Conservation (phyloP, 2,797 vertebrate species). For the Lepus townsendii region DNA sequence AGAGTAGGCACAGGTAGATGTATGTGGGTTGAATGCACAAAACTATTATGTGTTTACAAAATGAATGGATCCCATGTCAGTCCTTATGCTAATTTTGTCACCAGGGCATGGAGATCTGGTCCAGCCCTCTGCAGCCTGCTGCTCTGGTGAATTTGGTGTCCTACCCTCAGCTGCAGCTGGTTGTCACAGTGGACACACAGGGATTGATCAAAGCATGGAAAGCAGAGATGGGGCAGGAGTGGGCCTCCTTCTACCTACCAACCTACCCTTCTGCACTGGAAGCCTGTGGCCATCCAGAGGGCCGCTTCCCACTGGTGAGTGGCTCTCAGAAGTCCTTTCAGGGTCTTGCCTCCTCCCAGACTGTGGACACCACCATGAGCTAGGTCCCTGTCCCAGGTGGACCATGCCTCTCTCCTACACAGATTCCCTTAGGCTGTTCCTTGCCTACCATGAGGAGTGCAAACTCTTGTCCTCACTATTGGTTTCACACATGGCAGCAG, state of each 20-base stretch:
- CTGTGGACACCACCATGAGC: not conserved
- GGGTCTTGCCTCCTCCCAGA: not conserved
- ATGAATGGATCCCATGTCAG: not conserved
- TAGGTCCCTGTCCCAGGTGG: not conserved
- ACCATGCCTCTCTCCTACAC: not conserved
- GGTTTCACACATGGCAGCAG: not conserved
- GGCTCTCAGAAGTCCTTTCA: not conserved
- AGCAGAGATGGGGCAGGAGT: slow-evolving; percentile 85
- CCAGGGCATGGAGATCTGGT: slow-evolving; percentile 90
- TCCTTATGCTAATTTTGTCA: not conserved
- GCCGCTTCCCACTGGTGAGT: slow-evolving; percentile 87
- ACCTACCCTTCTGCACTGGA: slow-evolving; percentile 85
- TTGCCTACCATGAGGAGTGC: not conserved
- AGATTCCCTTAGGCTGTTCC: not conserved
- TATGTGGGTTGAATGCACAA: not conserved
- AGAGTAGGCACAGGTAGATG: not conserved
- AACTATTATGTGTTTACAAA: not conserved
- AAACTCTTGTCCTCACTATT: not conserved
- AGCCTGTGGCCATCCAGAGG: slow-evolving; percentile 80
- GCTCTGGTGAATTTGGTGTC: slow-evolving; percentile 86
- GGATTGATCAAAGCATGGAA: slow-evolving; percentile 89
- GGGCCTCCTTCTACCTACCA: slow-evolving; percentile 84
- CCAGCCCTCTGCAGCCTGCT: slow-evolving; percentile 87
- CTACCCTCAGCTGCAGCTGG: slow-evolving; percentile 84
- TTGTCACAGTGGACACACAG: slow-evolving; percentile 86